phyloP scores from a whole-genome alignment of 2,888 invertebrate species.

The Meliscaeva auricollis region DNA sequence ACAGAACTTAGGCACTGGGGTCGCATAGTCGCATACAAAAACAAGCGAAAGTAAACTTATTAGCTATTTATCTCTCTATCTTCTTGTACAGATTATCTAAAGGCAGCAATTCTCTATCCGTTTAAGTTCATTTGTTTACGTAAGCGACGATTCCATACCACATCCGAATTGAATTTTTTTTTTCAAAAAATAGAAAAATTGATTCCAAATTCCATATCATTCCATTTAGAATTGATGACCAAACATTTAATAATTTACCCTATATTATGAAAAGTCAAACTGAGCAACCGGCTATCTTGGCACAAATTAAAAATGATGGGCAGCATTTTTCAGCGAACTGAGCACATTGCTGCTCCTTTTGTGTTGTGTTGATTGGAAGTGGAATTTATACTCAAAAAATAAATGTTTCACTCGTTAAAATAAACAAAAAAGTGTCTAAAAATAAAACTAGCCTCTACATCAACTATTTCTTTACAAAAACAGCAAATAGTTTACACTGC shows the following conservation, averaged over 20 bases:
- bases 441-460: slow-evolving; percentile 41
- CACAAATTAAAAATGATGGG: neutral
- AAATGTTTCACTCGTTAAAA: slow-evolving; percentile 57
- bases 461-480: slow-evolving; percentile 1
- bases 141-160: no score
- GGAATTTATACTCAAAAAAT: slow-evolving; percentile 33
- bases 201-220: no score
- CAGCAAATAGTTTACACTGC: neutral
- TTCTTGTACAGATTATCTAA: no score
- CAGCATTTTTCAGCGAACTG: slow-evolving; percentile 2
- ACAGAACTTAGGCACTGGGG: no score
- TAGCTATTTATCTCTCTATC: no score
- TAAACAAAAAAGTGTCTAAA: slow-evolving; percentile 69
- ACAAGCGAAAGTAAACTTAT: no score
- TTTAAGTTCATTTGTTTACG: no score
- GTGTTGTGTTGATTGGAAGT: slow-evolving; percentile 55
- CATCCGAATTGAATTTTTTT: no score
- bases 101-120: no score
- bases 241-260: neutral
- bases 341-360: slow-evolving; percentile 42
- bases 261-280: neutral
- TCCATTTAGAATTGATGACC: neutral
- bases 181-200: no score
- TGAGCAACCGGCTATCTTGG: slow-evolving; percentile 8
- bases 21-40: no score